phyloP scores from a whole-genome alignment of 2,797 vertebrate genomes.

The Decapterus maruadsi region DNA sequence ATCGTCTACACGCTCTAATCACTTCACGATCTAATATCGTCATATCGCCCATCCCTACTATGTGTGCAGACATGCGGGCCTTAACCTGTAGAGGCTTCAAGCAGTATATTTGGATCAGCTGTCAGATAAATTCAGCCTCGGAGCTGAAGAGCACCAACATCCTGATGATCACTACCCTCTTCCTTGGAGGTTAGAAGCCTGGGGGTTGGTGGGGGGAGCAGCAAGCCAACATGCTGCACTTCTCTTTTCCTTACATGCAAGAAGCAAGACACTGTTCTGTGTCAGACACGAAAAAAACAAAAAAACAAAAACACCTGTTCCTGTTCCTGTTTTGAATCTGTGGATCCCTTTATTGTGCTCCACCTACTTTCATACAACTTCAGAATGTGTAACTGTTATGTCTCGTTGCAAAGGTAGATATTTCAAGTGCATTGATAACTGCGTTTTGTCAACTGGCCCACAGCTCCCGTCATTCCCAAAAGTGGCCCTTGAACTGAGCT shows the following conservation, averaged over 20 bases:
- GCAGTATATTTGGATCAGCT: slow-evolving; percentile 11
- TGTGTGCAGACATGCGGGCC: background rate
- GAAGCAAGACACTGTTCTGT: background rate
- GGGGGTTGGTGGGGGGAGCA: slow-evolving; percentile 8
- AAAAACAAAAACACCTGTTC: too few species aligned
- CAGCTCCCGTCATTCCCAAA: slow-evolving; percentile 35
- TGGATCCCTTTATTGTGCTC: background rate
- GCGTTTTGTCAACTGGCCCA: slow-evolving; percentile 41
- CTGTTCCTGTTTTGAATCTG: background rate
- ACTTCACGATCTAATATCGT: too few species aligned
- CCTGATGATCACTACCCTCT: slow-evolving; percentile 8
- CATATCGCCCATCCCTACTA: too few species aligned
- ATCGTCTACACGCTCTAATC: too few species aligned
- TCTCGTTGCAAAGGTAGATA: slow-evolving; percentile 7
- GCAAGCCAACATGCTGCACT: slow-evolving; percentile 29
- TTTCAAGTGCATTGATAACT: slow-evolving; percentile 13
- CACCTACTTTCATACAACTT: slow-evolving; percentile 4
- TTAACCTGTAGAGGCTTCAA: slow-evolving; percentile 8
- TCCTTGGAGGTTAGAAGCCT: slow-evolving; percentile 20
- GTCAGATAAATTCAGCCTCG: slow-evolving; percentile 26
- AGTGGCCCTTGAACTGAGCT: slow-evolving; percentile 57
- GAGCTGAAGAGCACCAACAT: slow-evolving; percentile 8
- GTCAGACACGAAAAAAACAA: slow-evolving; percentile 26
- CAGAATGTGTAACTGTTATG: background rate
- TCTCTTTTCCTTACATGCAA: slow-evolving; percentile 1